phyloP scores from a whole-genome alignment of 53 echinoderm and acorn worm genomes.

The Zoroaster sp. region DNA sequence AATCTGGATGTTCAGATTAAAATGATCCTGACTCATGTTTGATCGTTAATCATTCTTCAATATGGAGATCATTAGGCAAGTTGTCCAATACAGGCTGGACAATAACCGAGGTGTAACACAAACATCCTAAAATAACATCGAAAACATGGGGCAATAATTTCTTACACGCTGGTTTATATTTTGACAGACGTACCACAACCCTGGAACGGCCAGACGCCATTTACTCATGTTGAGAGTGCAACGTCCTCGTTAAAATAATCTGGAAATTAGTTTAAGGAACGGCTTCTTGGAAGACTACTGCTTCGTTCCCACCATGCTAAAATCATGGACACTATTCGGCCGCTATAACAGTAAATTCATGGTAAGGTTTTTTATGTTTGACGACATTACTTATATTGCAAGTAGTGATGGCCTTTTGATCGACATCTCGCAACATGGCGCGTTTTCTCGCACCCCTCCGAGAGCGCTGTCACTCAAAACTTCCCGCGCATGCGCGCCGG shows the following conservation, averaged over 20 bases:
- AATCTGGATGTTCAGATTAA: no score
- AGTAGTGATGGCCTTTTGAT: not conserved
- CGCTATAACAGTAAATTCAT: not conserved
- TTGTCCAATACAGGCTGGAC: not conserved
- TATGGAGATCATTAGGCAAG: not conserved
- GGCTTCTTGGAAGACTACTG: not conserved
- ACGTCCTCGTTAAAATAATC: not conserved
- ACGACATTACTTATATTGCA: not conserved
- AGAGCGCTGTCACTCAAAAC: conserved; percentile 15
- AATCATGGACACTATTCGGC: not conserved
- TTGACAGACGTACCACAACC: not conserved
- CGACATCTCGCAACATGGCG: conserved; percentile 45
- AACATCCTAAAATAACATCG: not conserved
- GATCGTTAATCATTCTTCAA: not conserved
- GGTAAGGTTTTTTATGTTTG: not conserved
- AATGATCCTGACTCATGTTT: no score
- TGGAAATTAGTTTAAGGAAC: not conserved
- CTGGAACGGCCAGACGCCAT: not conserved
- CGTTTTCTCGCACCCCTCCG: conserved; percentile 45
- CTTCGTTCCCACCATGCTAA: not conserved
- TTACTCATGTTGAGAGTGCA: not conserved
- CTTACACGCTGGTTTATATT: not conserved
- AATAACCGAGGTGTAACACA: not conserved
- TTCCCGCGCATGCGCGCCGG: conserved; percentile 24
- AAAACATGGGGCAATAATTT: not conserved